phyloP scores from a whole-genome alignment of 2,888 invertebrate species.

The Homarus gammarus region DNA sequence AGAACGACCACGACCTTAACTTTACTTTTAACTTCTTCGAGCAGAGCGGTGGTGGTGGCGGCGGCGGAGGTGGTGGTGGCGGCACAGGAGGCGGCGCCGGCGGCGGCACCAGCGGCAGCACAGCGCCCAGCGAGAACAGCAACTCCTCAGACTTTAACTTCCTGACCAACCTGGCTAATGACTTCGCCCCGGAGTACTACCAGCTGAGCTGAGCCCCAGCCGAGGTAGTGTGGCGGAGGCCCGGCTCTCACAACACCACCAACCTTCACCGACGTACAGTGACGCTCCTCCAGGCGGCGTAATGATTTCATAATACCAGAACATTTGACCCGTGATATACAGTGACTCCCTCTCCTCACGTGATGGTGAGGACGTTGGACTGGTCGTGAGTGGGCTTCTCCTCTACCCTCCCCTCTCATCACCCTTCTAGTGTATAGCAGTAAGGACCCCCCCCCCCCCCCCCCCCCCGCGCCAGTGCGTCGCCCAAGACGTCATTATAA shows the following conservation, averaged over 20 bases:
- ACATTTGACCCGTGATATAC: neutral
- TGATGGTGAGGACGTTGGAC: slow-evolving; percentile 1
- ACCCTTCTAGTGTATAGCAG: slow-evolving; percentile 25
- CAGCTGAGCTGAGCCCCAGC: slow-evolving; percentile 83
- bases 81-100: slow-evolving; percentile 39
- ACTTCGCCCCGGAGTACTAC: slow-evolving; percentile 95
- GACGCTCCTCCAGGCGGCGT: neutral
- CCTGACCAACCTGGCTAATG: slow-evolving; percentile 93
- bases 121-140: slow-evolving; percentile 86
- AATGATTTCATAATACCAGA: neutral
- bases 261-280: neutral
- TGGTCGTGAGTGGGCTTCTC: slow-evolving; percentile 10
- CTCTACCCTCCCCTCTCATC: slow-evolving; percentile 14
- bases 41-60: slow-evolving; percentile 72
- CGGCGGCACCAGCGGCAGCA: slow-evolving; percentile 67
- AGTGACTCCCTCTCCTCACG: slow-evolving; percentile 2
- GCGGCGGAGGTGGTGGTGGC: slow-evolving; percentile 41
- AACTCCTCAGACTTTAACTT: slow-evolving; percentile 97
- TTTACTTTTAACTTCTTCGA: slow-evolving; percentile 77
- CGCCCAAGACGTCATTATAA: neutral
- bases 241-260: neutral
- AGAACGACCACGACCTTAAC: slow-evolving; percentile 76
- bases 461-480: slow-evolving; percentile 9
- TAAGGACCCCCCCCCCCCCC: slow-evolving; percentile 15
- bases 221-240: neutral